Percentiles rank a stretch among this genome's conserved stretches.
Evolutionary conservation across 2,113 vertebrate genomes (phyloP).

Genomic region (Cyrtonyx montezumae): DNA sequence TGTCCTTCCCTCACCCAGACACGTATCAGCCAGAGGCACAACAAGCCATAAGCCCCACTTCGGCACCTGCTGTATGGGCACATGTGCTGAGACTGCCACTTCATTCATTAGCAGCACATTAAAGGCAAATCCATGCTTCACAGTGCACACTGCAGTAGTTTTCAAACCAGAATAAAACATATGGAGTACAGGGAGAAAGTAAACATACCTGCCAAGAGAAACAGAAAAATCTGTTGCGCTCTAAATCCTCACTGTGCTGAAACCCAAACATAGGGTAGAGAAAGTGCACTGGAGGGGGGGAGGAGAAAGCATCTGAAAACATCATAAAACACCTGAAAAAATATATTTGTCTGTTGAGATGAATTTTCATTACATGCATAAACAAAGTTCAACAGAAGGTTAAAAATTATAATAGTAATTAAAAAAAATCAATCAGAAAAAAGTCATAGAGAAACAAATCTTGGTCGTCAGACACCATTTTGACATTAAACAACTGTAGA

Average conservation of each 20-base stretch:
- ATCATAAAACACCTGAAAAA: background rate
- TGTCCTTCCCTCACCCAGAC: background rate
- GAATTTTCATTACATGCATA: background rate
- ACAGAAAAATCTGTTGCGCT: background rate
- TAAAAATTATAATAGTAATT: background rate
- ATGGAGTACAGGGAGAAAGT: background rate
- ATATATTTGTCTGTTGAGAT: background rate
- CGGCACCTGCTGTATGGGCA: rapidly evolving
- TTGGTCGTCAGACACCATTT: background rate
- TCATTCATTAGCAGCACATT: background rate
- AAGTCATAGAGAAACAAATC: background rate
- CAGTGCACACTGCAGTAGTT: background rate
- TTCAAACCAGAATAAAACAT: background rate
- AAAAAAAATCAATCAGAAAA: background rate
- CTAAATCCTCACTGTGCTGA: background rate
- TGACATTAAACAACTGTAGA: background rate
- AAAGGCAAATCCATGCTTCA: background rate
- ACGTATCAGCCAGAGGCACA: background rate
- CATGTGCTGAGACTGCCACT: background rate
- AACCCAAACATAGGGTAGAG: background rate
- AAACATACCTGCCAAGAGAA: background rate
- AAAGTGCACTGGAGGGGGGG: background rate
- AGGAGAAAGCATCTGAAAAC: background rate
- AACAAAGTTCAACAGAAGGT: background rate
- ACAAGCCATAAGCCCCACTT: background rate